Percentiles rank a stretch among this genome's conserved stretches.
Evolutionary conservation across 1,140 invertebrate species (phyloP).

Genomic region (Eupeodes corollae): DNA sequence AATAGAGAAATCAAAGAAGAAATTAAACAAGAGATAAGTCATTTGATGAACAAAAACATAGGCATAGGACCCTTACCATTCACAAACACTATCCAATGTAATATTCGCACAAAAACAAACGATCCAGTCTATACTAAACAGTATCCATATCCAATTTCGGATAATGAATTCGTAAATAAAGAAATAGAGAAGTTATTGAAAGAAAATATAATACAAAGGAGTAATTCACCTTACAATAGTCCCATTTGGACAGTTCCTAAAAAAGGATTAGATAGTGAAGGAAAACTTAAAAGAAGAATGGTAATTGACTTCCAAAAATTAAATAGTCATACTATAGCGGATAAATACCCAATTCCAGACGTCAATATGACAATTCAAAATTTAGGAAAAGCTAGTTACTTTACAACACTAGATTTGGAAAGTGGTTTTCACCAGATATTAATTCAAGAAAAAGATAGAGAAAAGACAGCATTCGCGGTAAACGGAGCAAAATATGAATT

Average conservation of each 20-base stretch:
- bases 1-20: not conserved
- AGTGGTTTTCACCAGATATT: too few relatives aligned
- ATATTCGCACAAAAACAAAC: not conserved
- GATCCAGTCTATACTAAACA: constrained; percentile 1
- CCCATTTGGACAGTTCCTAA: constrained; percentile 6
- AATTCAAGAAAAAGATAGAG: not conserved
- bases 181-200: not conserved
- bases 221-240: constrained; percentile 1
- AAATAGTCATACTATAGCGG: not conserved
- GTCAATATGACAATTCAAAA: not conserved
- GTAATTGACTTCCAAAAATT: constrained; percentile 3
- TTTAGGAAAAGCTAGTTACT: not conserved
- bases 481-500: not conserved
- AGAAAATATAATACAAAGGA: not conserved
- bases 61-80: not conserved
- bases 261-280: constrained; percentile 1
- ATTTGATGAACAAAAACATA: not conserved
- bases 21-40: not conserved
- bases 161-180: constrained; percentile 1
- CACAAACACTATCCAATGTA: not conserved
- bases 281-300: constrained; percentile 1
- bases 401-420: not conserved
- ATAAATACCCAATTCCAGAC: not conserved
- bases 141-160: not conserved
- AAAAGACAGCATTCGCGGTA: not conserved